phyloP scores from a whole-genome alignment of 1,140 invertebrate genomes.

The Cecropterus lyciades region DNA sequence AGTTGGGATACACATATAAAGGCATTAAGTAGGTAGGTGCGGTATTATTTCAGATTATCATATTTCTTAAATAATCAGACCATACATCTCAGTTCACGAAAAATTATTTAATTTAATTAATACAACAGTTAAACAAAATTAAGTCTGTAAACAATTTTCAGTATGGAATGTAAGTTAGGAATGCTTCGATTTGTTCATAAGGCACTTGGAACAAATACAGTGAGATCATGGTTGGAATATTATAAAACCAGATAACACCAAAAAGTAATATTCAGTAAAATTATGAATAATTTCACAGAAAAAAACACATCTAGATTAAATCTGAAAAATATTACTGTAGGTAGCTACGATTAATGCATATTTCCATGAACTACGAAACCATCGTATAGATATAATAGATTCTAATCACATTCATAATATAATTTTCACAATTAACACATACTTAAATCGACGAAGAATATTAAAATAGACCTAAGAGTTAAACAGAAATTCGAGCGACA shows the following conservation, averaged over 20 bases:
- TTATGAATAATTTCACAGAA: slow-evolving; percentile 21
- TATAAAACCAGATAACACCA: slow-evolving; percentile 46
- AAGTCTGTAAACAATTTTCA: slow-evolving; percentile 27
- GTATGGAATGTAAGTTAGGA: slow-evolving; percentile 69
- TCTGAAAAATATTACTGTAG: slow-evolving; percentile 11
- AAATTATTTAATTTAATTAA: too few relatives aligned
- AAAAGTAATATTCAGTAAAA: slow-evolving; percentile 35
- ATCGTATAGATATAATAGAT: slow-evolving; percentile 58
- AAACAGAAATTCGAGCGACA: slow-evolving; percentile 8
- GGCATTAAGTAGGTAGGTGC: too few relatives aligned
- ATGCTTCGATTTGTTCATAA: slow-evolving; percentile 80
- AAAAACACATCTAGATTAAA: slow-evolving; percentile 9
- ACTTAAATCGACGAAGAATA: slow-evolving; percentile 41
- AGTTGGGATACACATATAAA: too few relatives aligned
- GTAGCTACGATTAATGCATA: slow-evolving; percentile 45
- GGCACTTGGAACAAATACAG: slow-evolving; percentile 81
- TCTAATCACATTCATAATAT: slow-evolving; percentile 70
- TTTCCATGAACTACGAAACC: slow-evolving; percentile 63
- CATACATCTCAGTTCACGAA: slow-evolving; percentile 11
- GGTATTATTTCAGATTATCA: too few relatives aligned
- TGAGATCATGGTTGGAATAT: slow-evolving; percentile 57
- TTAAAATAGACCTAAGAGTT: slow-evolving; percentile 10
- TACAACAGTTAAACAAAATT: slow-evolving; percentile 2
- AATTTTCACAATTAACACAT: slow-evolving; percentile 62
- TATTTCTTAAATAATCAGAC: too few relatives aligned